Evolutionary conservation across 2,797 vertebrate genomes (phyloP).

Genomic region (Emys orbicularis): DNA sequence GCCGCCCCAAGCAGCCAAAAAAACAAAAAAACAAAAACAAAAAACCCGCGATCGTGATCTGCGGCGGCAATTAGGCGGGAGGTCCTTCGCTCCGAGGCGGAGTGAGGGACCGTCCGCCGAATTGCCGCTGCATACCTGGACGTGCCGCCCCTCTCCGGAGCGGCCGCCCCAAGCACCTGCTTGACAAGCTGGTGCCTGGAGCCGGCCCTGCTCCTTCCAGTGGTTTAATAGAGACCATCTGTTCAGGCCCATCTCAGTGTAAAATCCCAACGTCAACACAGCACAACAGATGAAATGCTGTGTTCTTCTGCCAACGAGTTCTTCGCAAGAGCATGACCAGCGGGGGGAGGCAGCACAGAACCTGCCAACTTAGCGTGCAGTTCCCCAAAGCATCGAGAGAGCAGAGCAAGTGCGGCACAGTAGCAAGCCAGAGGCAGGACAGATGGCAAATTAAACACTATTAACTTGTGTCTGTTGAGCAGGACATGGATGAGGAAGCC

Average conservation of each 20-base stretch:
- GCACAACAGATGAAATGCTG: background rate
- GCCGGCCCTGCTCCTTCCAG: background rate
- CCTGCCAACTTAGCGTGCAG: background rate
- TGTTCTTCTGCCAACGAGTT: background rate
- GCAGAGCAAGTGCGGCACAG: background rate
- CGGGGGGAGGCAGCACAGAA: background rate
- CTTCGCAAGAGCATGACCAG: background rate
- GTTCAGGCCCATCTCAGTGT: background rate
- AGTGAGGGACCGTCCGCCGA: too few relatives aligned
- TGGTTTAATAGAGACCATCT: background rate
- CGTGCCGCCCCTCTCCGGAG: too few relatives aligned
- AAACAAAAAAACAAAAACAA: too few relatives aligned
- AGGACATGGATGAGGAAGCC: background rate
- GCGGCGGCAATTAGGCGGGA: too few relatives aligned
- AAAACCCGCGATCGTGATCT: too few relatives aligned
- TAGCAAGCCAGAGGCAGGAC: background rate
- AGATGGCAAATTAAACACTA: background rate
- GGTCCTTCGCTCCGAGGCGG: too few relatives aligned
- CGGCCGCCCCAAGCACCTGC: too few relatives aligned
- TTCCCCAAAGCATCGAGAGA: background rate
- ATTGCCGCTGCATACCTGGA: too few relatives aligned
- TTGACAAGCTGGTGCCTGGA: too few relatives aligned
- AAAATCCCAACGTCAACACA: background rate
- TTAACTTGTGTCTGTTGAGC: background rate
- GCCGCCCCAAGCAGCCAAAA: too few relatives aligned